phyloP scores from a whole-genome alignment of 2,888 invertebrate genomes.

The Ferrisia virgata region DNA sequence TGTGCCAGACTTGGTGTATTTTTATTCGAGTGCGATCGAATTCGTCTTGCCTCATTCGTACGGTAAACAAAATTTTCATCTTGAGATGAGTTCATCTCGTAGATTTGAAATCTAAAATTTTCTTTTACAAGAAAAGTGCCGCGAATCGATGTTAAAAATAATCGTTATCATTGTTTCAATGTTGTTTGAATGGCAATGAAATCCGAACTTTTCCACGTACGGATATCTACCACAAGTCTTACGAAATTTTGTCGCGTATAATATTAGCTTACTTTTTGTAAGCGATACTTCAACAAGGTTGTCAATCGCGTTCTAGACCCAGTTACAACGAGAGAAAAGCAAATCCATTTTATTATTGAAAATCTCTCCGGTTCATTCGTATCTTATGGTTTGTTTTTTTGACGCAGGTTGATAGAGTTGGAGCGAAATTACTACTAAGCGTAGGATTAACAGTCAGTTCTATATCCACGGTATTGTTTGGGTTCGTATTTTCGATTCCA shows the following conservation, averaged over 20 bases:
- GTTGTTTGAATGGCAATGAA: constrained; percentile 10
- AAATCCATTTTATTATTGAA: neutral
- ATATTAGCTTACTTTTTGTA: neutral
- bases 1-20: neutral
- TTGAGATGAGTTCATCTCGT: neutral
- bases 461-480: constrained; percentile 56
- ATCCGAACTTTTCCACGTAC: neutral
- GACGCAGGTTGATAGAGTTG: constrained; percentile 47
- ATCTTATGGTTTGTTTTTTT: neutral
- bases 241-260: neutral
- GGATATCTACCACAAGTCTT: neutral
- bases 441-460: constrained; percentile 56
- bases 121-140: neutral
- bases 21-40: neutral
- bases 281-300: no score
- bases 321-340: neutral
- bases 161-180: neutral
- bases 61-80: neutral
- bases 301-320: neutral
- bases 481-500: constrained; percentile 52
- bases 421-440: constrained; percentile 55
- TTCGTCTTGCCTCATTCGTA: neutral
- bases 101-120: neutral
- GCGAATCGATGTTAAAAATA: neutral
- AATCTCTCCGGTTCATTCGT: no score